phyloP scores from a whole-genome alignment of 2,113 vertebrate species.

The Rhinolophus ferrumequinum region DNA sequence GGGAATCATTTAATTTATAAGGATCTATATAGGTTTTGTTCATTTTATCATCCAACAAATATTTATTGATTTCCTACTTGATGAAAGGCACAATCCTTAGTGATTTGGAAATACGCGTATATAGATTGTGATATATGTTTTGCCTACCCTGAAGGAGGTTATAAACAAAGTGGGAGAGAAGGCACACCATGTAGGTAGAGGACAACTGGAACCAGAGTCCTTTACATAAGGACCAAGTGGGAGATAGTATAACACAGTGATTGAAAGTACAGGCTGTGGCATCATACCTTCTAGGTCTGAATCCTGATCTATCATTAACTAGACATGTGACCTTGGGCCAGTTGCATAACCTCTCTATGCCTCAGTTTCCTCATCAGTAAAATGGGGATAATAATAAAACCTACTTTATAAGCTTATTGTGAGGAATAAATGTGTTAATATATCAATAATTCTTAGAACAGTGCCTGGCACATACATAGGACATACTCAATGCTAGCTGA shows the following conservation, averaged over 20 bases:
- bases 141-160: background rate
- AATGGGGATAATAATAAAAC: background rate
- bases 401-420: background rate
- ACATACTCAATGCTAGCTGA: background rate
- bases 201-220: background rate
- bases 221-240: background rate
- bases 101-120: background rate
- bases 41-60: conserved; percentile 8
- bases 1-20: background rate
- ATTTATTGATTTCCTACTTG: conserved; percentile 28
- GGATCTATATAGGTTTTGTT: background rate
- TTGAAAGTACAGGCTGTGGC: background rate
- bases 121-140: background rate
- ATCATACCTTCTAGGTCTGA: background rate
- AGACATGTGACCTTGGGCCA: background rate
- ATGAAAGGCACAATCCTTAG: background rate
- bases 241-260: background rate
- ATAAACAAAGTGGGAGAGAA: background rate
- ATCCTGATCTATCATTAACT: background rate
- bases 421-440: background rate
- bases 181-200: background rate
- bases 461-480: background rate
- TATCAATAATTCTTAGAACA: background rate
- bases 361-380: conserved; percentile 30
- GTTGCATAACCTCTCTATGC: background rate